Base-by-base conservation (phyloP, 2,113 vertebrate species). In the Condylura cristata region DNA sequence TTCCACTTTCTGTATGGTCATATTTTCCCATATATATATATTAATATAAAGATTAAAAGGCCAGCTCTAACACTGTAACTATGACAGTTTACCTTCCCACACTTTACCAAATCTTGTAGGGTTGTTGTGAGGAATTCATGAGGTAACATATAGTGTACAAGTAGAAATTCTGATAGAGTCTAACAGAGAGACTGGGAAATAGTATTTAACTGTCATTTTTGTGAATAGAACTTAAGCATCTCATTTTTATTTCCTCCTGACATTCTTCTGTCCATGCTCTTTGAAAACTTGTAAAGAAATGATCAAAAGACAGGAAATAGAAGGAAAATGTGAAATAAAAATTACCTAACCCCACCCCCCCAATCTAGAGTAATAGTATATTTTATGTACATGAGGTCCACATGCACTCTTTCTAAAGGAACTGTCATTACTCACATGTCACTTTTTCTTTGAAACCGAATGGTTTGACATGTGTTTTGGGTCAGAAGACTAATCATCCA, bases 251-350 rank as follows among this genome's bases (percentile, higher is more conserved):
- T 86, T 90, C 74, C 41, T 18, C 44, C 24, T 94, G 10, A 46
- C 78, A 88, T 76, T 63, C 3, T 34, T 65, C 14, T 46, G 37
- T 28, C 18, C 12, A 20, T 61, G 22, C 28, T 86, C 56, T 89
- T 83, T 66, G 24, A 93, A 94, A 93, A 48, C 66, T 68, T 93
- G 82, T 81, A 92, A 92, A 91, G 53, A 85, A 58, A 51, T 51
- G 39, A 96, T 94, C 70, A 93, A 95, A 96, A 96, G 26, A 51
- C 71, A 93, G 93, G 86, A 93, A 97, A 92, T 84, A 30, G 70
- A 85, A 41, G 17, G 16, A 91, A 90, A 88, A 83, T 84, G 12
- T 91, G 41, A 93, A 87, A 80, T 74, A 84, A 91, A 94, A 90
- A 92, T 56, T 18, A 10, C 56, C 72, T 90, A 85, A n/a, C n/a